A percentile compares a stretch with the other conserved stretches of the same genome.
Evolutionary conservation across 1,140 invertebrate species (phyloP).

Genomic region (Pygmarrhopalites habei): DNA sequence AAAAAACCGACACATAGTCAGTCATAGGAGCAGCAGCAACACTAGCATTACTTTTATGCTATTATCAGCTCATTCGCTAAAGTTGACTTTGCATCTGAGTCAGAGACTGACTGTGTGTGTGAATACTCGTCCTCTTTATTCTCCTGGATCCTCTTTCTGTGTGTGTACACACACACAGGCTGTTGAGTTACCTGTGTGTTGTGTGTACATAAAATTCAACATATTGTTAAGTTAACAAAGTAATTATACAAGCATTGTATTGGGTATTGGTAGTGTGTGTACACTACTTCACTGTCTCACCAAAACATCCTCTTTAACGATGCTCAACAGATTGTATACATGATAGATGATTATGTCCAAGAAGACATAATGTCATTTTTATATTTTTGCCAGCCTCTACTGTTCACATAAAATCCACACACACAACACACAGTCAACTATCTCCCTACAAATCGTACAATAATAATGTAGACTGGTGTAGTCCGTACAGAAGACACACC

Average conservation of each 20-base stretch:
- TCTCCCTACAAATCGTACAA: no score
- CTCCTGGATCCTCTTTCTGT: background rate
- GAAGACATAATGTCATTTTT: conserved; percentile 1
- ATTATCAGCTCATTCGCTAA: conserved; percentile 16
- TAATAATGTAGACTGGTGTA: no score
- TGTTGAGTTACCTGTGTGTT: background rate
- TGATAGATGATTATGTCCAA: background rate
- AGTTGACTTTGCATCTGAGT: background rate
- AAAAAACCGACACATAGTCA: no score
- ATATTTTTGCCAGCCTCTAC: no score
- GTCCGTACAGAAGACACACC: no score
- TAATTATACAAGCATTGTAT: conserved; percentile 13
- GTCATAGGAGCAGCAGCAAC: no score
- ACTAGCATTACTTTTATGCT: background rate
- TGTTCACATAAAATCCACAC: no score
- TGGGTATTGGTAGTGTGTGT: no score
- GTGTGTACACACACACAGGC: background rate
- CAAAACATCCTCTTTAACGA: conserved; percentile 5
- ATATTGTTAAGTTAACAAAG: conserved; percentile 8
- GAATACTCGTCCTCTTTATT: no score
- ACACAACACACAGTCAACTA: no score
- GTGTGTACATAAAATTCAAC: conserved; percentile 1
- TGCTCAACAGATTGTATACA: conserved; percentile 5
- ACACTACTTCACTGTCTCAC: background rate
- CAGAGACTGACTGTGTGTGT: no score